Base-by-base conservation (phyloP, 2,888 invertebrate genomes). In the Ormyrus labotus region DNA sequence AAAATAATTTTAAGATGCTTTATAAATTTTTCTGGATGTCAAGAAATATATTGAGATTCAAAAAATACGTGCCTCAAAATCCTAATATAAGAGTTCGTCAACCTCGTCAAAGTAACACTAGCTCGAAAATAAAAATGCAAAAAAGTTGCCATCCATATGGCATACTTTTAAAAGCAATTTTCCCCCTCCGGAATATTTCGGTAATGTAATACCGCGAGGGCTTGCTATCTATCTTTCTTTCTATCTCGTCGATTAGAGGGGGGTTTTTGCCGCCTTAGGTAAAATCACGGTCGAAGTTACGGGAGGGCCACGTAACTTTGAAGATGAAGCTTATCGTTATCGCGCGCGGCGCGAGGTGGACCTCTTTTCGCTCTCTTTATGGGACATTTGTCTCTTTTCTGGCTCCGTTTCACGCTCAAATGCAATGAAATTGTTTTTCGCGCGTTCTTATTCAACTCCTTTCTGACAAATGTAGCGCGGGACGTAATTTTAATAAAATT, bases 311-410 rank as follows among this genome's bases (percentile, higher is more conserved):
- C 61, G 64, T 79, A 68, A 57, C 68, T 60, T 53, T 11, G n/a
- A 58, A 67, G 57, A 50, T 70, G 55, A 80, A 75, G 69, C 70
- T 70, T 74, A 74, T 74, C 74, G 65, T 67, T 74, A 74, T 74
- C 70, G 8, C 65, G 61, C 51, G 63, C 53, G 64, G 34, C 34
- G 34, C 34, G 34, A 34, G 55, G 55, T 6, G 58, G 55, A 58
- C 58, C 10, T 74, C 74, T 74, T 74, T 74, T 67, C 50, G 48
- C 34, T 34, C 65, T 65, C 58, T 58, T 74, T 57, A 74, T 19
- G 65, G 64, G n/a, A 57, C 58, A 19, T 58, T 58, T 64, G 71
- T 65, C 63, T 60, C 34, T 13, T 48, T 34, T 45, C 10, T 48
- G 47, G 48, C 48, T 58, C 34, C 7, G 64, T 13, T 9, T 48